Evolutionary conservation across 2,113 vertebrate genomes (phyloP).

Genomic region (Platycercus adscitus): DNA sequence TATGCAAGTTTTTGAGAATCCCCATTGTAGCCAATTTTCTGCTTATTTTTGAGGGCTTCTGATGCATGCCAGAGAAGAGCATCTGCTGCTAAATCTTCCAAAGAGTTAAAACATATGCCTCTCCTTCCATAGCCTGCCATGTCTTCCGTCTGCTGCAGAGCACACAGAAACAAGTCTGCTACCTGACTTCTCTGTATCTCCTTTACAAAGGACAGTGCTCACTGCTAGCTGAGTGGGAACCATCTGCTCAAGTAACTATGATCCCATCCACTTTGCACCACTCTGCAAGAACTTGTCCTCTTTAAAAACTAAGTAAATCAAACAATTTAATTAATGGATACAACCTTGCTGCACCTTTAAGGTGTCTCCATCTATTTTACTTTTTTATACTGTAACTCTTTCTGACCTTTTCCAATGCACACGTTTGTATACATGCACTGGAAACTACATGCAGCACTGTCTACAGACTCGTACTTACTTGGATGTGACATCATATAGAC

Average conservation of each 20-base stretch:
- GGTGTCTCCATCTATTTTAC: neutral
- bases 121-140: neutral
- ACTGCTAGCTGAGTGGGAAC: neutral
- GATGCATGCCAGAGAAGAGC: neutral
- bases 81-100: slow-evolving; percentile 12
- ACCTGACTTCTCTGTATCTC: neutral
- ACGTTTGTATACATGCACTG: neutral
- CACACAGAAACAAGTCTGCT: neutral
- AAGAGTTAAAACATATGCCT: slow-evolving; percentile 16
- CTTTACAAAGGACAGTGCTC: neutral
- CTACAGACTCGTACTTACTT: neutral
- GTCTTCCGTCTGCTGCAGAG: neutral
- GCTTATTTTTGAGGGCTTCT: slow-evolving; percentile 29
- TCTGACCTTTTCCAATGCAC: neutral
- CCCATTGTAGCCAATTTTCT: neutral
- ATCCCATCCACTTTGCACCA: neutral
- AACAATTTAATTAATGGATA: neutral
- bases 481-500: fast-evolving
- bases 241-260: neutral
- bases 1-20: neutral
- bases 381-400: neutral
- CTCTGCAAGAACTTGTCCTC: neutral
- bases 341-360: neutral
- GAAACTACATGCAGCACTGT: neutral
- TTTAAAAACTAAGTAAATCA: neutral